phyloP scores from a whole-genome alignment of 2,888 invertebrate species.

The Cantharis nigra region DNA sequence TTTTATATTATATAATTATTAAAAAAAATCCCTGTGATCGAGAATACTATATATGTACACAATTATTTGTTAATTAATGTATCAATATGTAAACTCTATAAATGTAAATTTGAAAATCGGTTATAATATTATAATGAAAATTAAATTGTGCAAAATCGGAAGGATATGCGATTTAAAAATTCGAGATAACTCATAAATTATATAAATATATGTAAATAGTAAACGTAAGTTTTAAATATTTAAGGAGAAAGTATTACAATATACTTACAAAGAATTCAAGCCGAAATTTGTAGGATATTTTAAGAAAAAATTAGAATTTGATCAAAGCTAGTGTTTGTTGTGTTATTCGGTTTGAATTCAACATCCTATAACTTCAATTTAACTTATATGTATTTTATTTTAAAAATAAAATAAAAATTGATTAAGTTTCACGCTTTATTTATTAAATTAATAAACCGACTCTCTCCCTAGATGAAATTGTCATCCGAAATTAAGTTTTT shows the following conservation, averaged over 20 bases:
- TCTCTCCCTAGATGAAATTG: background rate
- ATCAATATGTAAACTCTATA: conserved; percentile 27
- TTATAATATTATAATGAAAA: conserved; percentile 11
- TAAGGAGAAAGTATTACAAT: conserved; percentile 25
- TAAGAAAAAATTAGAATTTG: conserved; percentile 5
- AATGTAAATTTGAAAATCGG: conserved; percentile 21
- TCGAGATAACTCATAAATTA: background rate
- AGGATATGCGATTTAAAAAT: conserved; percentile 26
- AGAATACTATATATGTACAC: conserved; percentile 33
- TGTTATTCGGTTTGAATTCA: conserved; percentile 37
- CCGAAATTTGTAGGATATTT: conserved; percentile 29
- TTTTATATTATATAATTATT: conserved; percentile 36
- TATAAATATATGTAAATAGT: conserved; percentile 21
- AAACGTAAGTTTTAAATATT: conserved; percentile 24
- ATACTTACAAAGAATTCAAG: conserved; percentile 23
- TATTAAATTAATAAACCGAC: background rate
- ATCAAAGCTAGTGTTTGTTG: conserved; percentile 23
- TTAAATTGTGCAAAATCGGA: conserved; percentile 13
- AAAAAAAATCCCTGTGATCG: conserved; percentile 52
- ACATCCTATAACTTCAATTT: conserved; percentile 42
- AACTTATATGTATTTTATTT: conserved; percentile 53
- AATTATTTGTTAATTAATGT: conserved; percentile 38
- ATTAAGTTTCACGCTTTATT: conserved; percentile 6
- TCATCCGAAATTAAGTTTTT: background rate
- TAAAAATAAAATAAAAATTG: conserved; percentile 45